Percentiles rank a stretch among this genome's conserved stretches.
Evolutionary conservation across 2,888 invertebrate genomes (phyloP).

Genomic region (Phengaris alcon): DNA sequence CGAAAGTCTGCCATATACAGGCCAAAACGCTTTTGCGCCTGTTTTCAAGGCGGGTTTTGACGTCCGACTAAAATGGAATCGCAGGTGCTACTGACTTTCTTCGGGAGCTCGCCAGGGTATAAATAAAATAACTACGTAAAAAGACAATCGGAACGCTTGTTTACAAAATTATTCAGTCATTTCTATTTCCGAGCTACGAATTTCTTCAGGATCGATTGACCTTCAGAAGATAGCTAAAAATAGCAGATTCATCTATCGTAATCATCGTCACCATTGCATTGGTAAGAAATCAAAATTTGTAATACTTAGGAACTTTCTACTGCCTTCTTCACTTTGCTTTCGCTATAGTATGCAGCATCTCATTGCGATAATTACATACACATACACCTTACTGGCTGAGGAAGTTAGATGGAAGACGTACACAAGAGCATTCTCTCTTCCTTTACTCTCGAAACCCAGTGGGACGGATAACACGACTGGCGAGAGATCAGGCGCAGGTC

Average conservation of each 20-base stretch:
- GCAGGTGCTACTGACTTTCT: slow-evolving; percentile 22
- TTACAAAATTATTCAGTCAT: slow-evolving; percentile 17
- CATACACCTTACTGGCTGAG: too few relatives aligned
- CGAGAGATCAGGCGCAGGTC: too few relatives aligned
- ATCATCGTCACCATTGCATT: too few relatives aligned
- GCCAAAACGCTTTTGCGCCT: neutral
- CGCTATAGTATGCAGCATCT: too few relatives aligned
- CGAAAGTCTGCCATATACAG: slow-evolving; percentile 11
- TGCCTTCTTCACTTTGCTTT: too few relatives aligned
- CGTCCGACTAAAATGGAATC: slow-evolving; percentile 8
- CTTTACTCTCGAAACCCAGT: too few relatives aligned
- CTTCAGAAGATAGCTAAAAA: slow-evolving; percentile 9
- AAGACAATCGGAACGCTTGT: slow-evolving; percentile 26
- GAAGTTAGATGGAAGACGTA: too few relatives aligned
- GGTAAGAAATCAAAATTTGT: too few relatives aligned
- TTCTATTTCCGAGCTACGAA: slow-evolving; percentile 17
- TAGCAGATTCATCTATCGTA: neutral
- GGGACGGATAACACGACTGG: too few relatives aligned
- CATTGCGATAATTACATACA: too few relatives aligned
- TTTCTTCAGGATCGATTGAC: slow-evolving; percentile 17
- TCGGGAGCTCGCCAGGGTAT: slow-evolving; percentile 19
- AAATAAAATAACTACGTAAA: slow-evolving; percentile 27
- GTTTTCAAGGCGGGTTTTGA: neutral
- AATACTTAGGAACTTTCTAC: too few relatives aligned
- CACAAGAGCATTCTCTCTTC: too few relatives aligned